Evolutionary conservation across 1,140 invertebrate species (phyloP).

Genomic region (Anoplolepis gracilipes): DNA sequence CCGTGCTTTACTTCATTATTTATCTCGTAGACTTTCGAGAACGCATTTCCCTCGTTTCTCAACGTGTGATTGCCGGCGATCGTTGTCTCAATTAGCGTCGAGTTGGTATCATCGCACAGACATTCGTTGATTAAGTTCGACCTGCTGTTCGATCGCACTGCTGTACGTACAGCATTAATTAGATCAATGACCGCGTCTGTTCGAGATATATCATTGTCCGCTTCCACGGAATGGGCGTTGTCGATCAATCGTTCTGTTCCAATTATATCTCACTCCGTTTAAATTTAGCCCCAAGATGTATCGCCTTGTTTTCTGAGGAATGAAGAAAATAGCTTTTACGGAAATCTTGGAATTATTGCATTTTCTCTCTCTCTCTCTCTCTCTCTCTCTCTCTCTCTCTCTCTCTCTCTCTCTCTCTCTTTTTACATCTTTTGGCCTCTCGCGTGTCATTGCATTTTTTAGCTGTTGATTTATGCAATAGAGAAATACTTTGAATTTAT

Average conservation of each 20-base stretch:
- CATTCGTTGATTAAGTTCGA: conserved; percentile 50
- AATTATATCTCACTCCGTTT: conserved; percentile 37
- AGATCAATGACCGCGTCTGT: conserved; percentile 54
- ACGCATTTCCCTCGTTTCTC: not conserved
- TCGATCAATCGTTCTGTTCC: conserved; percentile 43
- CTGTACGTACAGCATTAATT: conserved; percentile 42
- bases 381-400: too few relatives aligned
- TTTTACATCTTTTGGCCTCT: not conserved
- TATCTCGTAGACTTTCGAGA: not conserved
- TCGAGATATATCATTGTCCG: conserved; percentile 48
- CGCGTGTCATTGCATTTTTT: not conserved
- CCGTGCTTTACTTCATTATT: conserved; percentile 42
- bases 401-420: too few relatives aligned
- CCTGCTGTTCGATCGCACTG: conserved; percentile 10
- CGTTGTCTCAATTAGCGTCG: conserved; percentile 41
- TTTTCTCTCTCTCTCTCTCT: not conserved
- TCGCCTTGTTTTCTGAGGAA: not conserved
- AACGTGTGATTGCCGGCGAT: not conserved
- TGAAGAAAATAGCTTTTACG: not conserved
- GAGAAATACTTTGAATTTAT: not conserved
- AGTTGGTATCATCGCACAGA: conserved; percentile 47
- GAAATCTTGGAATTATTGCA: not conserved
- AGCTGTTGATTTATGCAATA: conserved; percentile 9
- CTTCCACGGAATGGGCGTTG: conserved; percentile 13
- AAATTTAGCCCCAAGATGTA: not conserved